Percentiles rank a stretch among this genome's conserved stretches.
Evolutionary conservation across 2,888 invertebrate genomes (phyloP).

Genomic region (Drosophila nr. perissopoda): DNA sequence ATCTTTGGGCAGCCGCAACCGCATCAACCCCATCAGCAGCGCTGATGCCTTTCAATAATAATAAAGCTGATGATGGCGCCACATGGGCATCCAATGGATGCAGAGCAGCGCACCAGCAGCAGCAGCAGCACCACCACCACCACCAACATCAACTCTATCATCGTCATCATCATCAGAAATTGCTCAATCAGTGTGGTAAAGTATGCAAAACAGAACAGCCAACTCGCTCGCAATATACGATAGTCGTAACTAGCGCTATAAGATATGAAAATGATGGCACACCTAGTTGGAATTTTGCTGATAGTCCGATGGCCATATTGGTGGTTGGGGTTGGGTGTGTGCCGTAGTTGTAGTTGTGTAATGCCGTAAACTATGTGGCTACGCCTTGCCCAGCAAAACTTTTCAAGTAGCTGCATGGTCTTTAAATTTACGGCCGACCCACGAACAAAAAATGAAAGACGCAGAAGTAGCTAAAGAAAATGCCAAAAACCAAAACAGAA

Average conservation of each 20-base stretch:
- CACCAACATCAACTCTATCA: constrained; percentile 4
- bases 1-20: constrained; percentile 40
- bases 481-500: constrained; percentile 42
- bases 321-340: background rate
- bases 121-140: constrained; percentile 1
- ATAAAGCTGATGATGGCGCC: constrained; percentile 61
- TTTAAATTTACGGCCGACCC: constrained; percentile 65
- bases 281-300: constrained; percentile 44
- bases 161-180: constrained; percentile 55
- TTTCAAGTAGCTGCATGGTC: constrained; percentile 72
- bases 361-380: constrained; percentile 67
- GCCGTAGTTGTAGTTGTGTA: background rate
- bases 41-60: constrained; percentile 62
- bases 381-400: constrained; percentile 65
- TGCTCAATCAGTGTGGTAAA: constrained; percentile 62
- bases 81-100: constrained; percentile 34
- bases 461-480: constrained; percentile 17
- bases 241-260: constrained; percentile 54
- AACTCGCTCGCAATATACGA: constrained; percentile 19
- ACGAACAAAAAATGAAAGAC: constrained; percentile 36
- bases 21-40: constrained; percentile 37
- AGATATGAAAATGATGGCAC: constrained; percentile 68
- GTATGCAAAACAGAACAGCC: constrained; percentile 54
- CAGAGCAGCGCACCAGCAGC: background rate
- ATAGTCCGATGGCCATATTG: constrained; percentile 25